A percentile compares a stretch with the other conserved stretches of the same genome.
These are phyloP conservation scores for Solenodon paradoxus DNA, from an alignment of 2,113 vertebrate genomes.

Conservation along the genomic window DNA sequence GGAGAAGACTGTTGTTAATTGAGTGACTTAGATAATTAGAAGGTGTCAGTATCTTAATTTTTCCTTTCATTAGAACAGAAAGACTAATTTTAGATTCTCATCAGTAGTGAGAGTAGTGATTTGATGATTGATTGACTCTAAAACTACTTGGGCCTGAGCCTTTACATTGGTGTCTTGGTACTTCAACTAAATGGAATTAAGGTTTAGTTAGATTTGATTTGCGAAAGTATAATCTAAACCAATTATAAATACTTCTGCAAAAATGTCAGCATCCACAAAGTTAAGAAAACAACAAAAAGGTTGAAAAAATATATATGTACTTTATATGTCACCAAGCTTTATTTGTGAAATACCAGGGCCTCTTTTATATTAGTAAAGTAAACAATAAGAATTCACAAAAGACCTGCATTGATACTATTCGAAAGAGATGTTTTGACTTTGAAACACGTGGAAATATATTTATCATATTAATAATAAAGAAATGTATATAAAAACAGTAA, in stretches of 20 bases:
- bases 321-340: neutral
- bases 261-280: neutral
- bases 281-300: neutral
- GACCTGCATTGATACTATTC: neutral
- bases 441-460: neutral
- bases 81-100: neutral
- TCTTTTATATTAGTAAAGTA: neutral
- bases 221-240: neutral
- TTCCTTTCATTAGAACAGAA: neutral
- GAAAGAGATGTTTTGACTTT: neutral
- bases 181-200: neutral
- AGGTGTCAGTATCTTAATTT: neutral
- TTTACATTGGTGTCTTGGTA: slow-evolving; percentile 10
- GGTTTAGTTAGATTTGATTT: slow-evolving; percentile 12
- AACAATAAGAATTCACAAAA: neutral
- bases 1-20: neutral
- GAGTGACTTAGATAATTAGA: neutral
- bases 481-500: neutral
- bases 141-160: slow-evolving; percentile 10
- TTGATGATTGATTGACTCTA: neutral
- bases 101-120: neutral
- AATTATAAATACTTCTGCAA: neutral
- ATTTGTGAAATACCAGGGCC: neutral
- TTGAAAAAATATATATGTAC: neutral
- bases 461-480: neutral